Evolutionary conservation across 2,113 vertebrate genomes (phyloP), one percentile per base, ranked within the genome.

Genomic region (Nannobrachium achirus): DNA sequence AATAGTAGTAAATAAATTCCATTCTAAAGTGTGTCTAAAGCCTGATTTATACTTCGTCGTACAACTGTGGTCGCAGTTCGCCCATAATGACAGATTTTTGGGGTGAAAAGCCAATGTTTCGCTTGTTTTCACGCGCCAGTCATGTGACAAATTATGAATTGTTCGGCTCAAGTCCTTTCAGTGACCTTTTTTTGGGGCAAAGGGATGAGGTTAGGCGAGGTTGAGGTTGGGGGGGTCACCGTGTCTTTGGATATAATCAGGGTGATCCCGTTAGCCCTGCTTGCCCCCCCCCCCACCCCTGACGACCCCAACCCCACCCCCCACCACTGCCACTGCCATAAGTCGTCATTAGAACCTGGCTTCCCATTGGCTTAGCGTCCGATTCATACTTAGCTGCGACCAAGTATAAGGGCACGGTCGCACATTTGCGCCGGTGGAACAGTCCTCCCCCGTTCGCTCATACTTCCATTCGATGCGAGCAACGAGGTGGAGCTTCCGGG

Each of bases 161-260:
- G 25, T 33, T 33, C 25, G 25, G 25, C 80, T 79, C 77, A 51
- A 57, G 25, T 53, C 25, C 61, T 84, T 75, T 82, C 71, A 75
- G 68, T 10, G n/a, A n/a, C n/a, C n/a, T n/a, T n/a, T n/a, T n/a
- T n/a, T n/a, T n/a, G 59, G 66, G 78, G 74, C 83, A 73, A 51
- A 75, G 69, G 45, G 70, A 78, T 60, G 57, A 66, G 64, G 74
- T 33, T 5, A 33, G 25, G 25, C 25, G 6, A 33, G 25, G 33
- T 58, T 33, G 6, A 33, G 25, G 33, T 58, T 33, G 39, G 68
- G 68, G 25, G 3, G 6, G 6, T 63, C 78, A 78, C 76, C 70
- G 83, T 83, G 78, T 93, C 92, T 93, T 93, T 93, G 93, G 91
- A 93, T 90, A 88, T 81, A 33, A 33, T 33, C 25, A 33, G 25